phyloP scores from a whole-genome alignment of 2,888 invertebrate species.

The Sipha maydis region DNA sequence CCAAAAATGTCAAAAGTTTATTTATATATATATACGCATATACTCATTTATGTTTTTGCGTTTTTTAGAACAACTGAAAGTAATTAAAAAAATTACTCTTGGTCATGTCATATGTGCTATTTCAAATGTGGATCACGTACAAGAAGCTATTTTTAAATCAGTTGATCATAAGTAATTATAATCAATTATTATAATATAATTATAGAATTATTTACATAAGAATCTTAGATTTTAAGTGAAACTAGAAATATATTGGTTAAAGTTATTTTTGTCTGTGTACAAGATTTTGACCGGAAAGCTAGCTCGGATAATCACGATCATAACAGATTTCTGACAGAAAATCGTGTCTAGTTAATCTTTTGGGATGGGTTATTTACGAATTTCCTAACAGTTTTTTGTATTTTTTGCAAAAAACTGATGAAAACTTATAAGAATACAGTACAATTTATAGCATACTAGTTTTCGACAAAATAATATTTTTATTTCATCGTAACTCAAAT shows the following conservation, averaged over 20 bases:
- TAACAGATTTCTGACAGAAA: too few relatives aligned
- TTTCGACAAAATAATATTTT: too few relatives aligned
- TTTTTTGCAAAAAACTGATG: too few relatives aligned
- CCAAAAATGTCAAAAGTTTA: not conserved
- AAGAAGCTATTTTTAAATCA: conserved; percentile 70
- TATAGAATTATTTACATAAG: not conserved
- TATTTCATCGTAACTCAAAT: too few relatives aligned
- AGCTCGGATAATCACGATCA: too few relatives aligned
- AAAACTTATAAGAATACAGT: too few relatives aligned
- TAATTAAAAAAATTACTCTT: conserved; percentile 80
- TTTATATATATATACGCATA: not conserved
- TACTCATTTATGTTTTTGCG: not conserved
- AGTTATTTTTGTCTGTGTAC: not conserved
- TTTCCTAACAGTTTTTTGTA: too few relatives aligned
- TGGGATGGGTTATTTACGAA: too few relatives aligned
- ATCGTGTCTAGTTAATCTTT: too few relatives aligned
- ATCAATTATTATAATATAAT: too few relatives aligned
- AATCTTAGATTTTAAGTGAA: not conserved
- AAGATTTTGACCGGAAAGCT: not conserved
- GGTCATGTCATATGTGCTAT: conserved; percentile 83
- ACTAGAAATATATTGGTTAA: not conserved
- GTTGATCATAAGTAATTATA: conserved; percentile 48
- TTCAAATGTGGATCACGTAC: conserved; percentile 70
- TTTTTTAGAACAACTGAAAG: conserved; percentile 74
- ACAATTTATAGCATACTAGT: too few relatives aligned